A percentile compares a stretch with the other conserved stretches of the same genome.
phyloP scores from a whole-genome alignment of 2,797 vertebrate species.

The Scarus forsteni region DNA sequence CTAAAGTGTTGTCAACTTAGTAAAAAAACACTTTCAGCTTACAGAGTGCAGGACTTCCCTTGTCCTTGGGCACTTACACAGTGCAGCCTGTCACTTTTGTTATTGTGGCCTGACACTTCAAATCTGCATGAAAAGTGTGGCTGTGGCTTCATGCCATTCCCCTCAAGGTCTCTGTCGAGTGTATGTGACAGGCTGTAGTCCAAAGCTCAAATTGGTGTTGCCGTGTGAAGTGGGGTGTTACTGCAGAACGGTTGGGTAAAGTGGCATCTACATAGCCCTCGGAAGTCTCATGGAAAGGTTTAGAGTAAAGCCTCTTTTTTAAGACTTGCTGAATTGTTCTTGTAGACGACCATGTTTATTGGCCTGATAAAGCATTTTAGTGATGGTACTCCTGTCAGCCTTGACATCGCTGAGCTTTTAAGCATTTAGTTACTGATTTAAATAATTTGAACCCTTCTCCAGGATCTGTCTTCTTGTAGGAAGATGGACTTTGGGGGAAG shows the following conservation, averaged over 20 bases:
- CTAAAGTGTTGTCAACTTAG: background rate
- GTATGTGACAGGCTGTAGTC: conserved; percentile 18
- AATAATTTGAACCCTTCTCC: too few species aligned
- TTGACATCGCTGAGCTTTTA: too few species aligned
- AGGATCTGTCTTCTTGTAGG: too few species aligned
- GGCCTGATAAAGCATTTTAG: too few species aligned
- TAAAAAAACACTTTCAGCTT: background rate
- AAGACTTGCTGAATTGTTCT: too few species aligned
- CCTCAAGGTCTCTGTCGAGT: conserved; percentile 16
- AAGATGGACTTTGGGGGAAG: too few species aligned
- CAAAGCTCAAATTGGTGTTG: conserved; percentile 17
- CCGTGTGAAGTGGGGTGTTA: conserved; percentile 26
- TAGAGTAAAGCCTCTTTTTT: too few species aligned
- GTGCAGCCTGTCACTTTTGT: background rate
- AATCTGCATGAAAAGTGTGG: conserved; percentile 1
- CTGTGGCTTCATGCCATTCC: conserved; percentile 5
- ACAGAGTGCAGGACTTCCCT: background rate
- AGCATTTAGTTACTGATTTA: too few species aligned
- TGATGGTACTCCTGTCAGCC: too few species aligned
- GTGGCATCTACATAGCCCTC: background rate
- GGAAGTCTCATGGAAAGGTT: background rate
- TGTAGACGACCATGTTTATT: too few species aligned
- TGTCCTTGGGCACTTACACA: background rate
- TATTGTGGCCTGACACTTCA: background rate
- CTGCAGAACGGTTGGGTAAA: background rate